Evolutionary conservation across 2,888 invertebrate species (phyloP), one percentile per base, ranked within the genome.

Genomic region (Caenorhabditis sinica): DNA sequence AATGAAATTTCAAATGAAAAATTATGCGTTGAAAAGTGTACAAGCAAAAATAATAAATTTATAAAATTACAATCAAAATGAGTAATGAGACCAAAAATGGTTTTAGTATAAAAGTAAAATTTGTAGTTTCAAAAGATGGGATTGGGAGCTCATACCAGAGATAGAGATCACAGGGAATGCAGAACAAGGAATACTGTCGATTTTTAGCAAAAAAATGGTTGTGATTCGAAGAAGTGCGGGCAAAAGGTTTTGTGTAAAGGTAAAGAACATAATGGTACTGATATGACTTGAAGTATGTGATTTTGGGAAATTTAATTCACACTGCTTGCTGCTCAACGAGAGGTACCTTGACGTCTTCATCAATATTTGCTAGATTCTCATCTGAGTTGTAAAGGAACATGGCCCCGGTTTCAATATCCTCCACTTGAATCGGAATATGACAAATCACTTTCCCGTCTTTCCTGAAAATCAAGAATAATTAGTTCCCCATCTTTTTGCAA

Each of bases 321-420:
- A 71, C 71, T 4, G 49, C n/a, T 23, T 72, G 65, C n/a, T 76
- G 58, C 11, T 77, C 77, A 11, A 80, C 79, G 17, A 83, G 69
- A 20, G 74, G 79, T 15, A 69, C 68, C 40, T 83, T 80, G 15
- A 53, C 66, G 15, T 80, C 79, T 25, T 75, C 75, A 11, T 51
- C 74, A 49, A 74, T 61, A 13, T 23, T 75, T 4, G 75, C 80
- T 25, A 84, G 51, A 61, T 79, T 82, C 51, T 85, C 85, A 45
- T 85, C 82, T 2, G 85, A 85, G 23, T 80, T 79, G 74, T 85
- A 85, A n/a, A 85, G 51, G 36, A 85, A 85, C 82, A 76, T 85
- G 20, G 82, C 82, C n/a, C 85, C 85, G 2, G 85, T 85, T 33
- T 85, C 85, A 49, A 85, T 81, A 40, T 85, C 85, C 33, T 81